These are phyloP conservation scores for Drosophila mauritiana DNA, from an alignment of 1,140 invertebrate species.

Conservation along the genomic window DNA sequence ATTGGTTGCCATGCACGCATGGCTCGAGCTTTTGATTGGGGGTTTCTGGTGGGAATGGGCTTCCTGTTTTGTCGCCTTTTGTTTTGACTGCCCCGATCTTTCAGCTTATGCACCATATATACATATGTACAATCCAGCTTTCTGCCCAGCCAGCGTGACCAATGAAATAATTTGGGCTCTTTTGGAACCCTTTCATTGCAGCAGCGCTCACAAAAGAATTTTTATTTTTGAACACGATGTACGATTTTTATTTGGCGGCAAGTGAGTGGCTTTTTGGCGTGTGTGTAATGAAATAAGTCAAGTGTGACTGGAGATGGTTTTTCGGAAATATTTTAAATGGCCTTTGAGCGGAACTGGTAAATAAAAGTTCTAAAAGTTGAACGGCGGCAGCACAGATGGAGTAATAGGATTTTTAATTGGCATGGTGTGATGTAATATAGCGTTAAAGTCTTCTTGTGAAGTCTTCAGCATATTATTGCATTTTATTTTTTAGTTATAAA, in stretches of 20 bases:
- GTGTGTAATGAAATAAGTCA: slow-evolving; percentile 64
- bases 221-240: slow-evolving; percentile 25
- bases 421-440: not conserved
- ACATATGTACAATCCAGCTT: not conserved
- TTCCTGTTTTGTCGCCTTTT: slow-evolving; percentile 46
- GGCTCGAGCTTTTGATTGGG: slow-evolving; percentile 40
- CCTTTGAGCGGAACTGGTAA: not conserved
- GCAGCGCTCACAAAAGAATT: slow-evolving; percentile 30
- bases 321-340: slow-evolving; percentile 7
- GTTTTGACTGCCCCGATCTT: slow-evolving; percentile 26
- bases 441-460: not conserved
- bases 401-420: slow-evolving; percentile 20
- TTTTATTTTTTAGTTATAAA: no score
- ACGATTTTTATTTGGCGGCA: slow-evolving; percentile 4
- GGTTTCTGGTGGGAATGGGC: slow-evolving; percentile 14
- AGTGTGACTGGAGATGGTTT: slow-evolving; percentile 41
- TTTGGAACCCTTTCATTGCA: slow-evolving; percentile 33
- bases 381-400: slow-evolving; percentile 1
- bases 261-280: not conserved
- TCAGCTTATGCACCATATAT: not conserved
- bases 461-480: not conserved
- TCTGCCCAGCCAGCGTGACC: slow-evolving; percentile 41
- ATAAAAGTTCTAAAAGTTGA: slow-evolving; percentile 11
- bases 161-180: slow-evolving; percentile 62
- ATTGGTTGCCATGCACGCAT: slow-evolving; percentile 45